phyloP scores from a whole-genome alignment of 2,888 invertebrate genomes.

The Dioctria rufipes region DNA sequence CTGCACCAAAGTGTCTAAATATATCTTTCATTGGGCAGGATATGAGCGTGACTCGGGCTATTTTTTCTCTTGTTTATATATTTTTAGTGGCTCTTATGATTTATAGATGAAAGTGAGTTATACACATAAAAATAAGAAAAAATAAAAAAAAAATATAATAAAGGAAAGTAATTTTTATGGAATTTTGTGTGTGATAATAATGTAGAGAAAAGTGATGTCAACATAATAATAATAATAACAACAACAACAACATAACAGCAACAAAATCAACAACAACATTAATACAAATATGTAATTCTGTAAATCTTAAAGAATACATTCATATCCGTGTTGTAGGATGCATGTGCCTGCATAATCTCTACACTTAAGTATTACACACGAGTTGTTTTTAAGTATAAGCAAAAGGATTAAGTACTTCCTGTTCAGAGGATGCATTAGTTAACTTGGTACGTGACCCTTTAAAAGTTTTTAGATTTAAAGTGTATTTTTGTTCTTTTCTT shows the following conservation, averaged over 20 bases:
- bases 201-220: background rate
- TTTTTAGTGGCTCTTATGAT: conserved; percentile 27
- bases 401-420: conserved; percentile 34
- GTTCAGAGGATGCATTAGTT: background rate
- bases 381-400: conserved; percentile 7
- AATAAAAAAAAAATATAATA: no score
- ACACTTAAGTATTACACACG: background rate
- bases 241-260: conserved; percentile 1
- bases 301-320: background rate
- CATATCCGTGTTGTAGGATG: conserved; percentile 3
- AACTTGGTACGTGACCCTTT: background rate
- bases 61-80: conserved; percentile 33
- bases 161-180: background rate
- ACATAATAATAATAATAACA: no score
- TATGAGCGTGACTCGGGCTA: conserved; percentile 8
- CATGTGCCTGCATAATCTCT: conserved; percentile 29
- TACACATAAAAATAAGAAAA: background rate
- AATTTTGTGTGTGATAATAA: conserved; percentile 7
- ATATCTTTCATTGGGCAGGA: background rate
- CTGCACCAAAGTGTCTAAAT: conserved; percentile 26
- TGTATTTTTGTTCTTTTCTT: no score
- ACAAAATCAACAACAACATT: background rate
- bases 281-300: no score
- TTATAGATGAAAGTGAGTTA: conserved; percentile 12
- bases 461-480: no score